These are phyloP conservation scores for Macroglossus sobrinus DNA, from an alignment of 2,113 vertebrate genomes.

Conservation along the genomic window DNA sequence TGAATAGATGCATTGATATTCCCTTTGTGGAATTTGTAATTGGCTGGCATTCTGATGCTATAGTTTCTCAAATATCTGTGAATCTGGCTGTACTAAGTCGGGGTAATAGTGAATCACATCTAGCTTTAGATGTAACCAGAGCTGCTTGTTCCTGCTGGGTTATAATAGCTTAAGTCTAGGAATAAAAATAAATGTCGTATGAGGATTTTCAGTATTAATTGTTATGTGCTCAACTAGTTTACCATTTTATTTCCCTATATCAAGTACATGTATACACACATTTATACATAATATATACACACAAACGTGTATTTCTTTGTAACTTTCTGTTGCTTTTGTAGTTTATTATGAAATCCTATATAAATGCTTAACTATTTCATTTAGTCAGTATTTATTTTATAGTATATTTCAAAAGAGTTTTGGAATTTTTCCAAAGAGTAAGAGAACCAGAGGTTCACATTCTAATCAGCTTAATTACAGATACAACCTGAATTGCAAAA, in stretches of 20 bases:
- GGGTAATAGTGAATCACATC: conserved; percentile 16
- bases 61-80: conserved; percentile 48
- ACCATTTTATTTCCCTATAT: background rate
- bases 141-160: conserved; percentile 15
- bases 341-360: background rate
- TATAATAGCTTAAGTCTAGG: background rate
- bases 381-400: background rate
- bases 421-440: conserved; percentile 7
- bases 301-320: background rate
- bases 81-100: conserved; percentile 34
- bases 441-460: background rate
- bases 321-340: background rate
- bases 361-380: conserved; percentile 18
- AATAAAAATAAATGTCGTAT: background rate
- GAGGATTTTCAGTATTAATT: conserved; percentile 8
- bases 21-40: conserved; percentile 65
- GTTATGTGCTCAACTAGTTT: background rate
- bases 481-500: conserved; percentile 15
- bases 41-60: conserved; percentile 56
- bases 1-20: conserved; percentile 70
- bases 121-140: background rate
- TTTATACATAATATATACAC: background rate
- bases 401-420: background rate
- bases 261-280: background rate
- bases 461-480: conserved; percentile 16